These are phyloP conservation scores for Orthosia cruda DNA, from an alignment of 2,888 invertebrate genomes.

Conservation along the genomic window DNA sequence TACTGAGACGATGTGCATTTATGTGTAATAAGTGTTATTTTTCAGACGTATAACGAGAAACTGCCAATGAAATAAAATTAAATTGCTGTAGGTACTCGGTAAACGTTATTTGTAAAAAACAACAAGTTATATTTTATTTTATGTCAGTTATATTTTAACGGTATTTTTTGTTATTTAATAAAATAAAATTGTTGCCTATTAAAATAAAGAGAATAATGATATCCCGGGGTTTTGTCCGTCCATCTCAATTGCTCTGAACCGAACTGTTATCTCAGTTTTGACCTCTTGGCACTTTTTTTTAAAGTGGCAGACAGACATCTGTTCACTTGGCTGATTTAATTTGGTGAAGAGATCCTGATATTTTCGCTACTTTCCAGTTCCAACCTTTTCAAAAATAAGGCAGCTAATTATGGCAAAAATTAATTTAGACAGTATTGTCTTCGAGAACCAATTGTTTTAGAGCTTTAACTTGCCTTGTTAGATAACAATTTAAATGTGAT, in stretches of 20 bases:
- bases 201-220: constrained; percentile 5
- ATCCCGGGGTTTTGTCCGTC: constrained; percentile 68
- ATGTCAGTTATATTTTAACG: constrained; percentile 25
- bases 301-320: constrained; percentile 34
- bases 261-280: constrained; percentile 55
- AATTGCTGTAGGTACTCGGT: constrained; percentile 32
- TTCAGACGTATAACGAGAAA: constrained; percentile 69
- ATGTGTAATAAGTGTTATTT: constrained; percentile 74
- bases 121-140: constrained; percentile 28
- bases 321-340: constrained; percentile 12
- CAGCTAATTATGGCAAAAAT: not conserved
- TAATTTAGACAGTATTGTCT: not conserved
- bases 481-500: not conserved
- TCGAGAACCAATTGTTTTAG: not conserved
- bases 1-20: constrained; percentile 77
- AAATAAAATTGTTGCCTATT: not conserved
- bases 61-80: constrained; percentile 60
- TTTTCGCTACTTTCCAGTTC: constrained; percentile 2
- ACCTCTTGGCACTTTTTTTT: constrained; percentile 66
- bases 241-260: constrained; percentile 68
- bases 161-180: constrained; percentile 2
- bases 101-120: constrained; percentile 33
- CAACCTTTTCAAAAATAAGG: not conserved
- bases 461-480: not conserved
- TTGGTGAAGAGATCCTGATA: not conserved